A percentile compares a stretch with the other conserved stretches of the same genome.
These are phyloP conservation scores for Nycticorax nycticorax DNA, from an alignment of 2,113 vertebrate genomes.

Conservation along the genomic window DNA sequence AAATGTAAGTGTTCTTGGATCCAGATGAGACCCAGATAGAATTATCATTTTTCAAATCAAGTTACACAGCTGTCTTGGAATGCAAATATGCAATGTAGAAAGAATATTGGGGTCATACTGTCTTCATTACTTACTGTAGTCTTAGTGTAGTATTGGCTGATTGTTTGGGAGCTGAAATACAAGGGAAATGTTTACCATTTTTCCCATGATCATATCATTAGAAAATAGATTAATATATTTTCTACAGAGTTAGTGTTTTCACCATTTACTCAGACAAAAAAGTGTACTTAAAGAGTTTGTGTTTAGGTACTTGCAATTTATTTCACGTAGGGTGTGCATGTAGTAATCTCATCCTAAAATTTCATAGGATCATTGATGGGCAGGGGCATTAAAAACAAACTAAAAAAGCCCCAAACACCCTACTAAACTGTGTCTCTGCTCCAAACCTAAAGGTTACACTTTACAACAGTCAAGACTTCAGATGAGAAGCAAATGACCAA, in stretches of 20 bases:
- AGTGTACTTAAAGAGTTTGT: too few species aligned
- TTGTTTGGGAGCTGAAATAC: background rate
- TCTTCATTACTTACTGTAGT: background rate
- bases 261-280: background rate
- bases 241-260: background rate
- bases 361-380: background rate
- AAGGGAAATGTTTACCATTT: background rate
- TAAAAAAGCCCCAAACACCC: background rate
- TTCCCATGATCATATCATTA: background rate
- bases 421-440: background rate
- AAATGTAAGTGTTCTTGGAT: background rate
- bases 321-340: fast-evolving
- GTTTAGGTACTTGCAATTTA: background rate
- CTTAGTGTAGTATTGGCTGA: background rate
- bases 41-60: background rate
- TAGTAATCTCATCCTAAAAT: background rate
- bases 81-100: background rate
- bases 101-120: background rate
- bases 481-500: background rate
- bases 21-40: background rate
- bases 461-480: background rate
- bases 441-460: background rate
- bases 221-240: background rate
- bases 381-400: background rate
- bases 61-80: background rate